Evolutionary conservation across 2,113 vertebrate species (phyloP).

Genomic region (Oriolus oriolus): DNA sequence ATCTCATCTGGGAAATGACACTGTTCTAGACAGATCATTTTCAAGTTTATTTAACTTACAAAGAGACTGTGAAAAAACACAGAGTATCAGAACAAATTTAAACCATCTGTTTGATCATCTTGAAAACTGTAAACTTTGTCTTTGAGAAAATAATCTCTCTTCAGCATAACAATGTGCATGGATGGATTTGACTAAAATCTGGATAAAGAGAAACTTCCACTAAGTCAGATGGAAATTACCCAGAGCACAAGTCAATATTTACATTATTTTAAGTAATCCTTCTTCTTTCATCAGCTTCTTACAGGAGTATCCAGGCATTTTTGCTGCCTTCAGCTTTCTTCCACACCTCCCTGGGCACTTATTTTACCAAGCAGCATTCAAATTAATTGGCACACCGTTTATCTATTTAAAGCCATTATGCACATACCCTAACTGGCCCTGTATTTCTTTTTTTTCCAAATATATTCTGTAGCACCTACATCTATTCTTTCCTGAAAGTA

Average conservation of each 20-base stretch:
- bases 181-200: slow-evolving; percentile 9
- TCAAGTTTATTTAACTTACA: slow-evolving; percentile 62
- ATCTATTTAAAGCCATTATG: background rate
- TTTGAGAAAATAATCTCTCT: slow-evolving; percentile 44
- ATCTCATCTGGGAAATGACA: slow-evolving; percentile 35
- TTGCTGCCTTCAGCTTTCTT: background rate
- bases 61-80: slow-evolving; percentile 60
- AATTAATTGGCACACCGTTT: background rate
- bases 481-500: background rate
- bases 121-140: slow-evolving; percentile 48
- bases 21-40: slow-evolving; percentile 51
- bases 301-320: background rate
- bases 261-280: background rate
- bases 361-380: background rate
- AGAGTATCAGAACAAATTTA: slow-evolving; percentile 58
- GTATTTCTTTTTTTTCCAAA: background rate
- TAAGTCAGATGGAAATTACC: slow-evolving; percentile 4
- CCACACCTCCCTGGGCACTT: background rate
- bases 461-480: background rate
- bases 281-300: background rate
- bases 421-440: background rate
- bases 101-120: slow-evolving; percentile 63
- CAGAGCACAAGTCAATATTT: background rate
- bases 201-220: background rate
- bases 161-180: slow-evolving; percentile 13